phyloP scores from a whole-genome alignment of 2,797 vertebrate species.

The Eulemur albifrons region DNA sequence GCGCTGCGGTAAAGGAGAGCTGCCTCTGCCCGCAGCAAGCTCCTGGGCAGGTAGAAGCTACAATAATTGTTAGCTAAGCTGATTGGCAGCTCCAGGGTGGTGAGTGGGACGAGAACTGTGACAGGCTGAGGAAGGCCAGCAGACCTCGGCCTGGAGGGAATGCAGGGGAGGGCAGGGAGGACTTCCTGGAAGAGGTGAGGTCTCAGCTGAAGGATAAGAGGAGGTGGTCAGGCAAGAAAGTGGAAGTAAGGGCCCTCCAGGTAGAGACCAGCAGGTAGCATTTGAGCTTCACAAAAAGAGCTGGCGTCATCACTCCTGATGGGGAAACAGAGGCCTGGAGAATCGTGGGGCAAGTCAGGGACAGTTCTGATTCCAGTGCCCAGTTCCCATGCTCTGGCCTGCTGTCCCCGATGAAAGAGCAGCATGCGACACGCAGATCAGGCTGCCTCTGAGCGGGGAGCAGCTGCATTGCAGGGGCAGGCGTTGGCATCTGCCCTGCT shows the following conservation, averaged over 20 bases:
- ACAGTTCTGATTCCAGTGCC: background rate
- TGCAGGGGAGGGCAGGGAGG: background rate
- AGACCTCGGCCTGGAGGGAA: background rate
- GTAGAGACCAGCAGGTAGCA: background rate
- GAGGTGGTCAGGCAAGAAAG: background rate
- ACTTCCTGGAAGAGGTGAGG: background rate
- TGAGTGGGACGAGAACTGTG: background rate
- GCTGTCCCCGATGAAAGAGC: background rate
- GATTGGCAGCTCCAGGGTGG: background rate
- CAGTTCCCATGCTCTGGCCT: background rate
- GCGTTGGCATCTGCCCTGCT: background rate
- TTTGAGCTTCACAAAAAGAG: background rate
- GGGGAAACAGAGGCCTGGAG: background rate
- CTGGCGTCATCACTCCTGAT: background rate
- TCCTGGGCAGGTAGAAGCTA: background rate
- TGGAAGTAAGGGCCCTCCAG: background rate
- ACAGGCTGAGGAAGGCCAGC: background rate
- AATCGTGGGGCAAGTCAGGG: background rate
- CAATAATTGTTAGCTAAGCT: background rate
- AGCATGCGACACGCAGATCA: background rate
- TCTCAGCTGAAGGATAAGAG: background rate
- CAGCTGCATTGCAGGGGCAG: rapidly evolving
- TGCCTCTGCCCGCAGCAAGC: background rate
- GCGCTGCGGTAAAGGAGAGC: background rate
- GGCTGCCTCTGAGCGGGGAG: background rate